These are phyloP conservation scores for Tiliacea aurago DNA, from an alignment of 2,888 invertebrate genomes.

Conservation along the genomic window DNA sequence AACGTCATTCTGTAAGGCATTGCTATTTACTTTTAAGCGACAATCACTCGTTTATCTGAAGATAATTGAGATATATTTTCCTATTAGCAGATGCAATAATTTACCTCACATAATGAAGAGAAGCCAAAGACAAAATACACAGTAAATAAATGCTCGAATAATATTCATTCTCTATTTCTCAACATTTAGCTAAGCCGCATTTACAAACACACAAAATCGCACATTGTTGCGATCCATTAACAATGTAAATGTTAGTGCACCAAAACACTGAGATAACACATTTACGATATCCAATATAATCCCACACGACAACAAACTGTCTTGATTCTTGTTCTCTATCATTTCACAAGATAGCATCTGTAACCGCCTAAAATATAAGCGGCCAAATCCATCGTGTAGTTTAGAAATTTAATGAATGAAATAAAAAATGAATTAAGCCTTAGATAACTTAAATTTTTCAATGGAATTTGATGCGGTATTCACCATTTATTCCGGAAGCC, in stretches of 20 bases:
- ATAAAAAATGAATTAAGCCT: no score
- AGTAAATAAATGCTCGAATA: not conserved
- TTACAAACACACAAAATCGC: conserved; percentile 2
- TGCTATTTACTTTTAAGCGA: conserved; percentile 13
- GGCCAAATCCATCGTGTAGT: no score
- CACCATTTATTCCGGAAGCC: no score
- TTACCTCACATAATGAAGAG: not conserved
- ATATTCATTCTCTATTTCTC: not conserved
- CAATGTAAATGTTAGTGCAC: not conserved
- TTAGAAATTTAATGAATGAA: no score
- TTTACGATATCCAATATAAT: conserved; percentile 13
- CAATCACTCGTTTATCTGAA: no score
- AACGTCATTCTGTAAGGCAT: not conserved
- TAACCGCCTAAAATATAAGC: no score
- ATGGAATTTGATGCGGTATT: not conserved
- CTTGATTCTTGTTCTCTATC: not conserved
- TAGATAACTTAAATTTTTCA: not conserved
- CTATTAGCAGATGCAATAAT: not conserved
- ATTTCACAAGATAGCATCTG: not conserved
- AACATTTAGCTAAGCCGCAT: not conserved
- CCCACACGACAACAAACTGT: not conserved
- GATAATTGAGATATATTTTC: not conserved
- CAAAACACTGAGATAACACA: not conserved
- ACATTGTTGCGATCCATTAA: conserved; percentile 5
- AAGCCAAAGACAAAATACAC: not conserved